phyloP scores from a whole-genome alignment of 2,113 vertebrate genomes.

The Notiomystis cincta region DNA sequence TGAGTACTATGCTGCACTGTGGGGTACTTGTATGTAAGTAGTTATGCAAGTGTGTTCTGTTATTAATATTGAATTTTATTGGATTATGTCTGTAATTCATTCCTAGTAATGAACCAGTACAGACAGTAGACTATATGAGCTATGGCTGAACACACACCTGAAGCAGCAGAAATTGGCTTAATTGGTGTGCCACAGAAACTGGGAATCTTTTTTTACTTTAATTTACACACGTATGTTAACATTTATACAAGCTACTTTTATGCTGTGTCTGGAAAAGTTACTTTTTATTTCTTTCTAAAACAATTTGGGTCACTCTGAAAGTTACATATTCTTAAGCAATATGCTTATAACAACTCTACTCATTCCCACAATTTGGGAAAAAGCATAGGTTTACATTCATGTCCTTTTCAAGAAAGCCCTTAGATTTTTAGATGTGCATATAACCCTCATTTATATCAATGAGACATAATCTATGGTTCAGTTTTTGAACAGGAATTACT shows the following conservation, averaged over 20 bases:
- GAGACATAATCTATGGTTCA: neutral
- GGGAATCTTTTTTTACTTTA: neutral
- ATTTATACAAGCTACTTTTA: neutral
- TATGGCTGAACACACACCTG: neutral
- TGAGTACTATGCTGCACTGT: neutral
- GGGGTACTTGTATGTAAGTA: neutral
- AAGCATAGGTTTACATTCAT: neutral
- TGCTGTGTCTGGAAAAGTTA: neutral
- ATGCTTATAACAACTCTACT: neutral
- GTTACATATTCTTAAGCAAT: neutral
- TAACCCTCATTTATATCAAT: neutral
- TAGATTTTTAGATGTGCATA: neutral
- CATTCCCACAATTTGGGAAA: neutral
- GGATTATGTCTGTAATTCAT: neutral
- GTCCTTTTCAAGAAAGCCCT: neutral
- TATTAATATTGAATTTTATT: neutral
- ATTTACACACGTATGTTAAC: neutral
- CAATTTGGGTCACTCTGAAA: neutral
- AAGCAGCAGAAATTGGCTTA: neutral
- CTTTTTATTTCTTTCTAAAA: neutral
- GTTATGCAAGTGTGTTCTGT: neutral
- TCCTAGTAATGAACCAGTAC: neutral
- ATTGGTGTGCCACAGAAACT: neutral
- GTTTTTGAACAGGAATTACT: neutral
- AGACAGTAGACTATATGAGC: neutral